Evolutionary conservation across 2,888 invertebrate species (phyloP), one percentile per base, ranked within the genome.

Genomic region (Drosophila lutescens): DNA sequence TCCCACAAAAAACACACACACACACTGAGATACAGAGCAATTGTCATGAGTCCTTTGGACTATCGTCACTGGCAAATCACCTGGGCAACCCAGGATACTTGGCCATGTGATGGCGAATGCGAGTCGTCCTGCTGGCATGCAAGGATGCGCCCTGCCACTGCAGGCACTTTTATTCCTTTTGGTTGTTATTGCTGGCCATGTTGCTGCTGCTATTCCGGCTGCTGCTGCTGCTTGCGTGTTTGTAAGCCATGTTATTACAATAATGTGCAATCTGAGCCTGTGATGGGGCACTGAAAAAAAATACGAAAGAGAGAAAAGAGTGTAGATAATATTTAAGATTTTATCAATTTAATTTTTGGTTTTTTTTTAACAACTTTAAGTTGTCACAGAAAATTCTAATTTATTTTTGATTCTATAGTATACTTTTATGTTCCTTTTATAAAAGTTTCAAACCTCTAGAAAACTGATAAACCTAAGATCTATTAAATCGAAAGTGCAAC

Each of bases 201-300:
- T 58, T 61, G 55, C 56, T 60, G 67, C 46, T 63, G 73, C 38
- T 59, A 46, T 20, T 62, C 47, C 40, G 66, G 69, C 61, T 69
- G 61, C 72, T 30, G 30, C 30, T 30, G 30, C 26, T 76, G 73
- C 70, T 65, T 83, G 86, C 80, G 81, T 84, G 83, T 76, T 79
- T 78, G 78, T 80, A 83, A 83, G 81, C 80, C 84, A 86, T 83
- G 81, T 83, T 84, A 86, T 83, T 81, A 86, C 86, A 86, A 84
- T 84, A 83, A 85, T 83, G 73, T 80, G 83, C 69, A 58, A 75
- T 54, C 68, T 55, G 61, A 59, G 49, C 49, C 65, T 55, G 56
- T 61, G 49, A 12, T 41, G 7, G n/a, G 26, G 23, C 32, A 65
- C 61, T 38, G 36, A 2, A 13, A 44, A 23, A 57, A 62, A 62